phyloP scores from a whole-genome alignment of 2,113 vertebrate genomes.

The Vimba vimba region DNA sequence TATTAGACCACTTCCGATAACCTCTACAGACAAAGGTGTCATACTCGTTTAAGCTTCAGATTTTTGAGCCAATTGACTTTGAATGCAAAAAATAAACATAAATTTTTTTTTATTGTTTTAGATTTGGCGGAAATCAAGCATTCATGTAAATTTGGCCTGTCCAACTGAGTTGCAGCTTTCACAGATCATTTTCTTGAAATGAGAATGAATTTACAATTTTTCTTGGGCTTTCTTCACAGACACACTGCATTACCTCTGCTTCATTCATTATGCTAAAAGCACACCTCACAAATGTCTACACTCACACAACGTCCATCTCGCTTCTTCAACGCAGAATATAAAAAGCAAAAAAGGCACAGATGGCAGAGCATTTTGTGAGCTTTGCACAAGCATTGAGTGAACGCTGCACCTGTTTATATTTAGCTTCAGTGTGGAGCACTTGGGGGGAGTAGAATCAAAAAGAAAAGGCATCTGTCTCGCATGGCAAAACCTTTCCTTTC shows the following conservation, averaged over 20 bases:
- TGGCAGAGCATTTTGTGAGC: slow-evolving; percentile 65
- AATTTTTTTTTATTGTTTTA: background rate
- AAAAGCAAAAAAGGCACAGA: slow-evolving; percentile 71
- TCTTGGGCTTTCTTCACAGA: background rate
- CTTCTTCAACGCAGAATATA: slow-evolving; percentile 52
- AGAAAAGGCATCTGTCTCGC: slow-evolving; percentile 71
- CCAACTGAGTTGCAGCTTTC: background rate
- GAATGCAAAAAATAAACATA: background rate
- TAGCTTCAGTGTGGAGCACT: slow-evolving; percentile 75
- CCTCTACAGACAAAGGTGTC: background rate
- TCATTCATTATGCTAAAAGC: background rate
- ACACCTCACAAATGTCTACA: slow-evolving; percentile 29
- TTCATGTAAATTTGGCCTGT: background rate
- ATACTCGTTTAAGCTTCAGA: background rate
- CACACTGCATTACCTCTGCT: background rate
- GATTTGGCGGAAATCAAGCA: background rate
- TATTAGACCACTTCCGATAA: background rate
- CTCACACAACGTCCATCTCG: slow-evolving; percentile 39
- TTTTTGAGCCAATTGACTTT: background rate
- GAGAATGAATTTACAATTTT: background rate
- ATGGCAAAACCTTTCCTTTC: slow-evolving; percentile 58
- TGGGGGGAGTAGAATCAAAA: slow-evolving; percentile 70
- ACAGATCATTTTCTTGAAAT: slow-evolving; percentile 1
- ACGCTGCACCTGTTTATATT: slow-evolving; percentile 77
- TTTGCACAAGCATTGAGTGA: slow-evolving; percentile 52